Base-by-base conservation (phyloP, 2,888 invertebrate species). In the Tinea semifulvella region DNA sequence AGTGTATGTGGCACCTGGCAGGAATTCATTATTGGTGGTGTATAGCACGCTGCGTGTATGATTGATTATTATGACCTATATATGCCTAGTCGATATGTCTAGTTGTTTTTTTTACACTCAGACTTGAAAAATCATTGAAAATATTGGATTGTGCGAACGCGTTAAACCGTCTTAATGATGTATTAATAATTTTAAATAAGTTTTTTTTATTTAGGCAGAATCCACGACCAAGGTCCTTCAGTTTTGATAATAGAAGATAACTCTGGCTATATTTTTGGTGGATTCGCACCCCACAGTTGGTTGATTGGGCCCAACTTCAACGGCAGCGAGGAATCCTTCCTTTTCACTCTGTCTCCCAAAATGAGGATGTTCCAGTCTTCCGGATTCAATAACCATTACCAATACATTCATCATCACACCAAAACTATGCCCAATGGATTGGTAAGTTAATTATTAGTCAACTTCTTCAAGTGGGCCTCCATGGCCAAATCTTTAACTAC, bases 351-450 rank as follows among this genome's bases (percentile, higher is more conserved):
- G 43, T 82, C 87, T 17, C 97, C 97, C 1, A 84, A 86, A 46
- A 90, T 94, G 86, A 73, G 90, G 25, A 82, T 91, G 2, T 96
- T 91, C 65, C 83, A 84, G 0, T 76, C 93, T 0, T 92, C 94
- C 0, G 88, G 87, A 0, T 94, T 90, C 68, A 96, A 97, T 68
- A 84, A 90, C 49, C 94, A 97, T 64, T 98, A 88, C 67, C 94
- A 94, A 76, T 98, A 98, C 68, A 83, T 98, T 50, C 97, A 97
- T 72, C 83, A 90, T 48, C 90, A 94, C 56, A 95, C 96, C 52
- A 92, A 96, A 72, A 96, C 96, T 0, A 83, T 98, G 84, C 96
- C 96, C 0, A 98, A 98, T 74, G 97, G 97, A 49, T 64, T 97
- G 77, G 88, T 91, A 56, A 82, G 84, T 74, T 27, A 2, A 2